phyloP scores from a whole-genome alignment of 2,797 vertebrate species.

The Myripristis jacobus region DNA sequence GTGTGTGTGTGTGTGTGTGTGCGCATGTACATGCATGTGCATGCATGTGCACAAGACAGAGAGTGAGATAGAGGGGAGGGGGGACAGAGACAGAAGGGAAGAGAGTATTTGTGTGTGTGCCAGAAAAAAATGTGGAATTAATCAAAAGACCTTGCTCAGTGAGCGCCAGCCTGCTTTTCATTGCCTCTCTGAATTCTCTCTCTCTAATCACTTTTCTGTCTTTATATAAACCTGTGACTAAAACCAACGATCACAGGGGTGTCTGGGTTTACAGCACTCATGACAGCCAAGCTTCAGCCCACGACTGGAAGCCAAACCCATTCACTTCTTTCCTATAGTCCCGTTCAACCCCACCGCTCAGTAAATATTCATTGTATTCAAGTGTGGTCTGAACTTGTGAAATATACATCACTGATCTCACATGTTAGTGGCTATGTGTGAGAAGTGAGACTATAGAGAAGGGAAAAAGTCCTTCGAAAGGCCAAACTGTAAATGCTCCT shows the following conservation, averaged over 20 bases:
- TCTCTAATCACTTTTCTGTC: constrained; percentile 43
- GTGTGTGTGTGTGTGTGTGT: constrained; percentile 37
- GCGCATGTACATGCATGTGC: not conserved
- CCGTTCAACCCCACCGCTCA: constrained; percentile 18
- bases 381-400: constrained; percentile 40
- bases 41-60: constrained; percentile 8
- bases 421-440: constrained; percentile 18
- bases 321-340: constrained; percentile 29
- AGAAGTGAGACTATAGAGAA: not conserved
- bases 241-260: constrained; percentile 51
- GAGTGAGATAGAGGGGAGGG: constrained; percentile 9
- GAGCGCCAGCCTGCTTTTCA: constrained; percentile 50
- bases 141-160: constrained; percentile 46
- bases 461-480: constrained; percentile 9
- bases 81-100: constrained; percentile 44
- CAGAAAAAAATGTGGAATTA: constrained; percentile 62
- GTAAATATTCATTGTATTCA: constrained; percentile 35
- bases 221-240: constrained; percentile 59
- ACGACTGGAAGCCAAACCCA: constrained; percentile 26
- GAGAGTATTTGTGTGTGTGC: constrained; percentile 33
- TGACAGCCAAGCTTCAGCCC: constrained; percentile 32
- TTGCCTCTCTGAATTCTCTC: constrained; percentile 43
- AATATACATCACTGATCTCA: constrained; percentile 23
- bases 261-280: constrained; percentile 44
- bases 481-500: not conserved